Percentiles rank a stretch among this genome's conserved stretches.
Evolutionary conservation across 2,888 invertebrate genomes (phyloP).

Genomic region (Chrysolina haemoptera): DNA sequence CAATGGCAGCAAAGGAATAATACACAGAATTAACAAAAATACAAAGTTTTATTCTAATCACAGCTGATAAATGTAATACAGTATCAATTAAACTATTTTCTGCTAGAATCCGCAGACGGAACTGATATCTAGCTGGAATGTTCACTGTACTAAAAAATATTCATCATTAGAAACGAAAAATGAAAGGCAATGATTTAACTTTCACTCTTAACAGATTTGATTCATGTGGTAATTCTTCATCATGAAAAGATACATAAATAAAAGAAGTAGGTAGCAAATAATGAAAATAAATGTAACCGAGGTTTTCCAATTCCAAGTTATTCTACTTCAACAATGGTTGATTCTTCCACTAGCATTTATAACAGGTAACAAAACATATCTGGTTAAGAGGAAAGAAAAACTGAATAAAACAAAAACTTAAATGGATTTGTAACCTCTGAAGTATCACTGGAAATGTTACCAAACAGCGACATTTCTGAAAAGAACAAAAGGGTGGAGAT

Average conservation of each 20-base stretch:
- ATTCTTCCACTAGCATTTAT: too few species aligned
- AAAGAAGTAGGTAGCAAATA: too few species aligned
- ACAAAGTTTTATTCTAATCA: too few species aligned
- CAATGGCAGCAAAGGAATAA: too few species aligned
- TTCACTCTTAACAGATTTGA: neutral
- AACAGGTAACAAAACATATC: neutral
- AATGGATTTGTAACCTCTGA: constrained; percentile 34
- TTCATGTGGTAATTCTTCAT: neutral
- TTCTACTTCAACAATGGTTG: too few species aligned
- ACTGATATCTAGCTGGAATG: neutral
- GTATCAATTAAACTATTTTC: neutral
- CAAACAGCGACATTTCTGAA: constrained; percentile 52
- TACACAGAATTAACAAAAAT: too few species aligned
- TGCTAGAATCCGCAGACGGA: neutral
- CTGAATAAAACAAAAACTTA: neutral
- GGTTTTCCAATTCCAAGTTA: too few species aligned
- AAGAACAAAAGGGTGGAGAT: constrained; percentile 27
- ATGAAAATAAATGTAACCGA: too few species aligned
- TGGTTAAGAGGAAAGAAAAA: neutral
- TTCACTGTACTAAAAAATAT: neutral
- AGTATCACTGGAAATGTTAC: constrained; percentile 51
- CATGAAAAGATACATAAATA: neutral
- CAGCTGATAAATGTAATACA: neutral
- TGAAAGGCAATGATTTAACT: neutral
- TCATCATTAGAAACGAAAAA: neutral